These are phyloP conservation scores for Ivindomyrus marchei DNA, from an alignment of 2,113 vertebrate genomes.

Conservation along the genomic window DNA sequence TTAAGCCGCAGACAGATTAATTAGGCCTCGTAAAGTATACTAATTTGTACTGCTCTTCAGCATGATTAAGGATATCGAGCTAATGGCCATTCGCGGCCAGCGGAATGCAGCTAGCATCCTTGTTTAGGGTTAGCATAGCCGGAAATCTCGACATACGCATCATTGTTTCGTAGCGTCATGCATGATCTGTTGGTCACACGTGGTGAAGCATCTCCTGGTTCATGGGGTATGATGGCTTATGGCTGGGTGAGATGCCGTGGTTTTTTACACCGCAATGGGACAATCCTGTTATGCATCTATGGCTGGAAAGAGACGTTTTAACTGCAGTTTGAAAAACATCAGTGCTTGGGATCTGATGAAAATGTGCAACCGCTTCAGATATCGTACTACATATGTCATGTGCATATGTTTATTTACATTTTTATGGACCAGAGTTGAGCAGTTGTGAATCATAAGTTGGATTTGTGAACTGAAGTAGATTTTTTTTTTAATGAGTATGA, in stretches of 20 bases:
- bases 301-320: neutral
- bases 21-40: neutral
- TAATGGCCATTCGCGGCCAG: neutral
- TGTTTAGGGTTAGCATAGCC: neutral
- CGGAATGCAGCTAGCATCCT: neutral
- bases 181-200: neutral
- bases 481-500: neutral
- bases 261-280: neutral
- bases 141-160: neutral
- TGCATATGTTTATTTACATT: neutral
- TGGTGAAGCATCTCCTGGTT: neutral
- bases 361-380: neutral
- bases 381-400: neutral
- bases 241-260: neutral
- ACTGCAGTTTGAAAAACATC: neutral
- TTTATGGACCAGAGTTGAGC: neutral
- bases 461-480: neutral
- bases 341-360: neutral
- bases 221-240: neutral
- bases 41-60: conserved; percentile 1
- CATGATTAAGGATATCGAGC: neutral
- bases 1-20: neutral
- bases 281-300: neutral
- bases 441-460: neutral
- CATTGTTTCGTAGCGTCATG: neutral